Conservation (phyloP, 2,797 vertebrate species). For the Typhlichthys eigenmanni region DNA sequence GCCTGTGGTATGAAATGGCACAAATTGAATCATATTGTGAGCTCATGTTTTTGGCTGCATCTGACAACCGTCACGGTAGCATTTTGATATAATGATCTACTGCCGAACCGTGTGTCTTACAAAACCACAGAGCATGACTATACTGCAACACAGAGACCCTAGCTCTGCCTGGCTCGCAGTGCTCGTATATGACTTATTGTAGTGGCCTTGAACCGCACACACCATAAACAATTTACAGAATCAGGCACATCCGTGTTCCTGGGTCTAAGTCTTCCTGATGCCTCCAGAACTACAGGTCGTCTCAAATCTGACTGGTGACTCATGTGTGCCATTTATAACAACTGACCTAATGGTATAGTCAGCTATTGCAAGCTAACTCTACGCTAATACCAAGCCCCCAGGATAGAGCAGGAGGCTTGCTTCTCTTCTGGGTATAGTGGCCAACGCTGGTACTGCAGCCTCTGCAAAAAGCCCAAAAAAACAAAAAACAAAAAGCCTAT, state of each 20-base stretch:
- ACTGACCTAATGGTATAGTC: slow-evolving; percentile 4
- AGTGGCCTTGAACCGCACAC: slow-evolving; percentile 46
- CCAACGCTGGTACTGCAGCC: too few species aligned
- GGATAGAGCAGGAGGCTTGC: too few species aligned
- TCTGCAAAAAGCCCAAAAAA: too few species aligned
- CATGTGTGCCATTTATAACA: slow-evolving; percentile 20
- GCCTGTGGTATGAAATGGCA: slow-evolving; percentile 24
- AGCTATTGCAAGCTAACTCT: too few species aligned
- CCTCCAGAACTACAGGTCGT: slow-evolving; percentile 31
- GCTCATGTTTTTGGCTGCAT: slow-evolving; percentile 28
- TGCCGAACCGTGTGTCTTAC: slow-evolving; percentile 27
- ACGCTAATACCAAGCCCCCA: too few species aligned
- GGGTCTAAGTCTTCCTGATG: slow-evolving; percentile 29
- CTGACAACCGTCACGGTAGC: slow-evolving; percentile 33
- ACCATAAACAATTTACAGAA: slow-evolving; percentile 53
- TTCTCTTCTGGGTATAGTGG: too few species aligned
- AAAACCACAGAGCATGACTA: slow-evolving; percentile 38
- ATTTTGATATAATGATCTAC: slow-evolving; percentile 23
- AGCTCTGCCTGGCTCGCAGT: slow-evolving; percentile 7
- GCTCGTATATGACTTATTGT: slow-evolving; percentile 31
- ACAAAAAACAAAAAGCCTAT: too few species aligned
- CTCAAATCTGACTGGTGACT: slow-evolving; percentile 22
- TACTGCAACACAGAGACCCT: slow-evolving; percentile 11
- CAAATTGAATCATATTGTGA: slow-evolving; percentile 37
- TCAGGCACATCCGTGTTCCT: slow-evolving; percentile 37